Evolutionary conservation across 2,797 vertebrate species (phyloP), one percentile per base, ranked within the genome.

Genomic region (Acrossocheilus wenchowensis): DNA sequence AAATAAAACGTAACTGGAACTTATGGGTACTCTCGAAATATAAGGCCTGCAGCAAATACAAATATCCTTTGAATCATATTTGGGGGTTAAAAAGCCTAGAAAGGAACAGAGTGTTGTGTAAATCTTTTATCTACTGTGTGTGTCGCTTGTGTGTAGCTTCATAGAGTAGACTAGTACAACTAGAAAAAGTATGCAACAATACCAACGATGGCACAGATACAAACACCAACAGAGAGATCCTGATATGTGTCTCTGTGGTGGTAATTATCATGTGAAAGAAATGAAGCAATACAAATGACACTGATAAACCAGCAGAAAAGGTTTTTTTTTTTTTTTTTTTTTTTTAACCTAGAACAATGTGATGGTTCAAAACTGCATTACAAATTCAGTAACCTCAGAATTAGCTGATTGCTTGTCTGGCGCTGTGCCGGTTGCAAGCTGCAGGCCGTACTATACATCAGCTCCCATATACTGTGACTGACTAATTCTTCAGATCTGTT

Each of bases 271-370:
- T 21, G 68, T 12, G 41, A 73, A 72, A 52, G 9, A 57, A 66
- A 80, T 62, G 6, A 86, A 86, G 84, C 84, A 73, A 85, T 85
- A 85, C 52, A 71, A 30, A 85, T 68, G 36, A 78, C 64, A 30
- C 50, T 57, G 75, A 71, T 14, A 30, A 85, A 36, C 60, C 64
- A 68, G 48, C 45, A 43, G 72, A 64, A 48, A 75, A 64, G 3
- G 6, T 6, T 41, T 39, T 6, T 41, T 41, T 41, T 41, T 41
- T 36, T 36, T 36, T 36, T 36, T 36, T 43, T 83, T 45, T n/a
- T 21, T 74, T 11, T 14, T 26, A 41, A 78, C 9, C 66, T 69
- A 81, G 30, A 68, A 21, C 30, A 68, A 66, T 6, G 7, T 54
- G 5, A 41, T 60, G 81, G 21, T 60, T 60, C 8, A 19, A 23